A percentile compares a stretch with the other conserved stretches of the same genome.
Conservation (phyloP, 1,140 invertebrate species). For the Argopecten irradians region DNA sequence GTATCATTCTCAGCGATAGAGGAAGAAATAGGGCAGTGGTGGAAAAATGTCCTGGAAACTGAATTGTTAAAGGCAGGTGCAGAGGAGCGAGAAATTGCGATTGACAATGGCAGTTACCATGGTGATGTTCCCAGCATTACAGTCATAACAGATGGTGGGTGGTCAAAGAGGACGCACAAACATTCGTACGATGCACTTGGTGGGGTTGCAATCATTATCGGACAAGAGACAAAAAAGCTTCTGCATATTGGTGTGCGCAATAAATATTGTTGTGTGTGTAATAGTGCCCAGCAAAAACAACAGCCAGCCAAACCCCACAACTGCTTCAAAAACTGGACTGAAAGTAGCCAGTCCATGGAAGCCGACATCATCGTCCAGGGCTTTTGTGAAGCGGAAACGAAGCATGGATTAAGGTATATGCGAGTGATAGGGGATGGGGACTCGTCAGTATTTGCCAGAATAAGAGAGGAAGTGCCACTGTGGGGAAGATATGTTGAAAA, state of each 20-base stretch:
- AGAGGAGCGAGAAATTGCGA: conserved; percentile 34
- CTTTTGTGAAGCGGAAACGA: conserved; percentile 17
- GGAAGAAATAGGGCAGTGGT: conserved; percentile 35
- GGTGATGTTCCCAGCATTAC: conserved; percentile 34
- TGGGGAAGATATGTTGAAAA: conserved; percentile 36
- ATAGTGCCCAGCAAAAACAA: neutral
- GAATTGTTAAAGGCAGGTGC: conserved; percentile 32
- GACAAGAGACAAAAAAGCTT: conserved; percentile 68
- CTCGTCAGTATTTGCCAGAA: conserved; percentile 9
- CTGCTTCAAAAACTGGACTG: conserved; percentile 39
- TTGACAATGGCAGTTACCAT: conserved; percentile 24
- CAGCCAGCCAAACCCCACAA: neutral
- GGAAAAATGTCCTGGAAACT: neutral
- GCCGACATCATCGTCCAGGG: conserved; percentile 32
- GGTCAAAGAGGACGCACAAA: conserved; percentile 38
- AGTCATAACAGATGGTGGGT: conserved; percentile 40
- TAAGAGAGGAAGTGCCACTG: conserved; percentile 14
- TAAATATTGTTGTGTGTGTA: conserved; percentile 74
- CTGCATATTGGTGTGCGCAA: conserved; percentile 73
- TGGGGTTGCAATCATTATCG: conserved; percentile 70
- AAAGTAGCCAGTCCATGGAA: conserved; percentile 36
- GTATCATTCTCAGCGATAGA: conserved; percentile 31
- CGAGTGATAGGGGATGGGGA: conserved; percentile 25
- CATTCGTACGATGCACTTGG: conserved; percentile 43
- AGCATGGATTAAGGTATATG: conserved; percentile 28